Conservation (phyloP, 92 coral and sea anemone species). For the Palythoa grandiflora region DNA sequence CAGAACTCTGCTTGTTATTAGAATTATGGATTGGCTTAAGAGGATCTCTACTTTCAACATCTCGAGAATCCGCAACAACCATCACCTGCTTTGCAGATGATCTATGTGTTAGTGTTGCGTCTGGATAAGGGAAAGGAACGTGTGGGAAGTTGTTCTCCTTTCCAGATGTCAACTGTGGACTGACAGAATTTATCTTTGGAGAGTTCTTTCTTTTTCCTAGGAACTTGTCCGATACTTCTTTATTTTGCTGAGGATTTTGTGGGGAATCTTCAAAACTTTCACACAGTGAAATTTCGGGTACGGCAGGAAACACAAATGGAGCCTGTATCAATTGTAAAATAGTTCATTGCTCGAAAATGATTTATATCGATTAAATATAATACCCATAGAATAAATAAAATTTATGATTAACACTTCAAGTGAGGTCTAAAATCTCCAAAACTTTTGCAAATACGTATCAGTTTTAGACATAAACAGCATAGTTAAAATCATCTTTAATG, state of each 20-base stretch:
- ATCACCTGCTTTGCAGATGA: constrained; percentile 48
- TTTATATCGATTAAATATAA: not conserved
- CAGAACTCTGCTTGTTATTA: constrained; percentile 25
- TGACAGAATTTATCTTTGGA: not conserved
- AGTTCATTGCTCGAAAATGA: not conserved
- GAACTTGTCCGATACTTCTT: constrained; percentile 33
- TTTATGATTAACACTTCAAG: not conserved
- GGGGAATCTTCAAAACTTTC: constrained; percentile 81
- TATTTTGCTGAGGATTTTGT: constrained; percentile 2
- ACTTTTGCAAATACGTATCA: no score
- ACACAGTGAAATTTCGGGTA: constrained; percentile 85
- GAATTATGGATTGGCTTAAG: constrained; percentile 64
- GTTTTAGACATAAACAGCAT: no score
- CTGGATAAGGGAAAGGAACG: not conserved
- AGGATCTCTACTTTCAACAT: constrained; percentile 71
- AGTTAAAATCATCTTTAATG: no score
- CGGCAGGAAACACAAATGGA: constrained; percentile 68
- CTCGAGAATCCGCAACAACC: constrained; percentile 6
- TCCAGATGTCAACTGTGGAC: constrained; percentile 13
- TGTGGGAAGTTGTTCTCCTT: not conserved
- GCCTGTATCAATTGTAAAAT: constrained; percentile 24
- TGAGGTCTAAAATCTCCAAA: no score
- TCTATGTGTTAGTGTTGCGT: constrained; percentile 14
- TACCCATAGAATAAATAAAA: not conserved
- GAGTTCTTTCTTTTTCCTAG: constrained; percentile 6